phyloP scores from a whole-genome alignment of 2,797 vertebrate species.

The Sus cebifrons region DNA sequence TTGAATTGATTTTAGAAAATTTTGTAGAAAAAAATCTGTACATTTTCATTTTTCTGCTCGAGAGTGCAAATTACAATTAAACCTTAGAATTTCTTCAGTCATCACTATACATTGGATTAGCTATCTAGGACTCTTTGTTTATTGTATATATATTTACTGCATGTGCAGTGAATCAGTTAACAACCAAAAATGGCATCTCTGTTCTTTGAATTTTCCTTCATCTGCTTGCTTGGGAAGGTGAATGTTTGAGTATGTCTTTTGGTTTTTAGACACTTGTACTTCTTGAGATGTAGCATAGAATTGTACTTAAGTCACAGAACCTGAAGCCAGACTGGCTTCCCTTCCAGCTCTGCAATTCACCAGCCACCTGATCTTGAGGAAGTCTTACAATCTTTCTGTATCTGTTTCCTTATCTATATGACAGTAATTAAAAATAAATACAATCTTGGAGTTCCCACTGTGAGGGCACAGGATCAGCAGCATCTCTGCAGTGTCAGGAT shows the following conservation, averaged over 20 bases:
- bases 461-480: too few species aligned
- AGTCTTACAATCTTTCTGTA: background rate
- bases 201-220: background rate
- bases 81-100: background rate
- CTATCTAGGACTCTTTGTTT: background rate
- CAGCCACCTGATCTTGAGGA: background rate
- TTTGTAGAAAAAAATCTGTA: slow-evolving; percentile 20
- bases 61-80: background rate
- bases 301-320: background rate
- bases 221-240: background rate
- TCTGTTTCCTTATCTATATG: slow-evolving; percentile 47
- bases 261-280: background rate
- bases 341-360: background rate
- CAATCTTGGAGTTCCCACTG: background rate
- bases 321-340: background rate
- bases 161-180: background rate
- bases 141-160: background rate
- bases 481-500: too few species aligned
- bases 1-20: background rate
- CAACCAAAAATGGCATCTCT: background rate
- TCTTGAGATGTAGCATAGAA: background rate
- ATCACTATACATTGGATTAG: background rate
- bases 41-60: background rate
- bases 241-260: background rate
- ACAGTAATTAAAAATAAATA: slow-evolving; percentile 63